Conservation (phyloP, 2,113 vertebrate genomes). For the Stigmatopora nigra region DNA sequence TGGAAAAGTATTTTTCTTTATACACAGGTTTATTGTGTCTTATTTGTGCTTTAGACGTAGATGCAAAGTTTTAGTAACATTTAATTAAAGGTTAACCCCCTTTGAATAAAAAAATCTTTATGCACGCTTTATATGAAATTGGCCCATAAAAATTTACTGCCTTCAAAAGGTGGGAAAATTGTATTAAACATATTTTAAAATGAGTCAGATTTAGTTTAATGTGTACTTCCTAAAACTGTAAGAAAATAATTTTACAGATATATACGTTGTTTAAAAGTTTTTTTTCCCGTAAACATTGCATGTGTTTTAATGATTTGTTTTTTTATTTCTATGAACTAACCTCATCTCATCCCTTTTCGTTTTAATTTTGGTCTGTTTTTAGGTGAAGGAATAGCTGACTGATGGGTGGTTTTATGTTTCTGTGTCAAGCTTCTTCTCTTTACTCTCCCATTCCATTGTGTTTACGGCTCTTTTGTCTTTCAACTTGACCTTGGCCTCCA, state of each 20-base stretch:
- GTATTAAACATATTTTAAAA: constrained; percentile 43
- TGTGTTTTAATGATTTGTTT: not conserved
- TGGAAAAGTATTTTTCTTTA: no score
- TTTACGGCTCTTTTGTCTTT: constrained; percentile 70
- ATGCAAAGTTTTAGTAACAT: not conserved
- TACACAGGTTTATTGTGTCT: not conserved
- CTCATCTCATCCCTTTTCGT: not conserved
- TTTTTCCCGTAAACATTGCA: not conserved
- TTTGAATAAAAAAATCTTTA: constrained; percentile 4
- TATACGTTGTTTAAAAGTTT: no score
- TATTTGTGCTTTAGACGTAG: not conserved
- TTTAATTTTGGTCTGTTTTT: not conserved
- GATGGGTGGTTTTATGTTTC: not conserved
- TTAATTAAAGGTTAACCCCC: constrained; percentile 12
- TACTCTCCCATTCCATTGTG: not conserved
- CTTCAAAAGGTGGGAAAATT: constrained; percentile 56
- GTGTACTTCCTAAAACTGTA: not conserved
- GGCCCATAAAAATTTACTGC: constrained; percentile 60
- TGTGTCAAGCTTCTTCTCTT: not conserved
- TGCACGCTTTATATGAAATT: constrained; percentile 36
- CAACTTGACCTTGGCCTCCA: constrained; percentile 99
- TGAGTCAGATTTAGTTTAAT: constrained; percentile 14
- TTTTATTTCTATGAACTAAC: not conserved
- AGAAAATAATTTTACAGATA: not conserved
- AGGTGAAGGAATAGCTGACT: not conserved